Evolutionary conservation across 2,797 vertebrate species (phyloP), one percentile per base, ranked within the genome.

Genomic region (Centropyge bicolor): DNA sequence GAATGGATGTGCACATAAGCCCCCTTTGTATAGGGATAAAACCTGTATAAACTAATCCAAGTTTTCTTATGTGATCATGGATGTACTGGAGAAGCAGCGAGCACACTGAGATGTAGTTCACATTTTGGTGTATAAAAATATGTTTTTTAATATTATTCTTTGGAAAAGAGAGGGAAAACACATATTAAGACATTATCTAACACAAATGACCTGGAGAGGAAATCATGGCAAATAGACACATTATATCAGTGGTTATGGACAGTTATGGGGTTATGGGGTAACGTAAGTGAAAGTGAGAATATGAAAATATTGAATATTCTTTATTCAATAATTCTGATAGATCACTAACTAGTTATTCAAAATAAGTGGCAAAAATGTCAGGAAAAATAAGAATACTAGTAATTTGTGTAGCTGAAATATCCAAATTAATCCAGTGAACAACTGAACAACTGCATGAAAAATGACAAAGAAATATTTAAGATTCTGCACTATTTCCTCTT

Each of bases 1-100:
- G 60, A 88, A 84, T 64, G 43, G 78, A 80, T 89, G 80, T 7
- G 16, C 71, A 74, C 49, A 67, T 61, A 79, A 83, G 12, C 63
- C 40, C 5, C 11, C 31, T 88, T 88, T 84, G 68, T 86, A 80
- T 38, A 36, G 59, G 41, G 45, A 61, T 64, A 27, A 38, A 76
- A 68, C 82, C 45, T 76, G 46, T 72, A 35, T 68, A 36, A 78
- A 74, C 78, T 65, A 41, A 12, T 40, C 7, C n/a, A 54, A 3
- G 24, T 66, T 83, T 76, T 70, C 35, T 38, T 6, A 70, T n/a
- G 14, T 72, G 54, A 55, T 48, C 19, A 66, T 54, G 5, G 13
- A 67, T 57, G 36, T n/a, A 36, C 20, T 1, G 7, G 45, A 64
- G 45, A 69, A 60, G 4, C 60, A 62, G 24, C 59, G 52, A 66